phyloP scores from a whole-genome alignment of 2,888 invertebrate genomes.

The Agonopterix subpropinquella region DNA sequence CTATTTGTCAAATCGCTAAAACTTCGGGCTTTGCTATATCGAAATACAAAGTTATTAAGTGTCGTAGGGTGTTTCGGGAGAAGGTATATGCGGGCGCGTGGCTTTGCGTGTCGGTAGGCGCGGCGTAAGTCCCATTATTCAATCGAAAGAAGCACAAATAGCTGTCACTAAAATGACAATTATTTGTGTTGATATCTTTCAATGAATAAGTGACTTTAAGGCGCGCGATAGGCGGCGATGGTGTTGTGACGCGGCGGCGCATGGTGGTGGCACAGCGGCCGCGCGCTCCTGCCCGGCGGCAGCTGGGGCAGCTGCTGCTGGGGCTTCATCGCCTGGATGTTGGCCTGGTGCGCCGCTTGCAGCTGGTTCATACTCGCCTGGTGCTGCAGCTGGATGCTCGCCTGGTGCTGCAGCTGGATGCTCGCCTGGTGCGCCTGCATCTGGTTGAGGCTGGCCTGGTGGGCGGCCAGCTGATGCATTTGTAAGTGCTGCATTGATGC shows the following conservation, averaged over 20 bases:
- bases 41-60: too few relatives aligned
- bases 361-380: constrained; percentile 15
- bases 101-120: too few relatives aligned
- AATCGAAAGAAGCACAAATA: too few relatives aligned
- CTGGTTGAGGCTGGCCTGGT: constrained; percentile 28
- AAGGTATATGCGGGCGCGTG: constrained; percentile 2
- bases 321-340: neutral
- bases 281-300: constrained; percentile 18
- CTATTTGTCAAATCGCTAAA: too few relatives aligned
- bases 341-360: constrained; percentile 12
- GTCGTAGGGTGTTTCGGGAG: too few relatives aligned
- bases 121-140: too few relatives aligned
- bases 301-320: constrained; percentile 2
- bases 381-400: constrained; percentile 18
- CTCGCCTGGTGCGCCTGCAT: constrained; percentile 28
- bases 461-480: constrained; percentile 43
- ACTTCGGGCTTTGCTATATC: too few relatives aligned
- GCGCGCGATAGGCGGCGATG: constrained; percentile 32
- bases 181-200: too few relatives aligned
- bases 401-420: constrained; percentile 30
- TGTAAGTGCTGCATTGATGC: constrained; percentile 61
- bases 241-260: constrained; percentile 30
- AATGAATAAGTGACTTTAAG: constrained; percentile 5
- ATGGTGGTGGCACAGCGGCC: constrained; percentile 46
- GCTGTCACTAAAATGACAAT: too few relatives aligned